Conservation (phyloP, 1,140 invertebrate genomes). For the Drosophila nikananu region DNA sequence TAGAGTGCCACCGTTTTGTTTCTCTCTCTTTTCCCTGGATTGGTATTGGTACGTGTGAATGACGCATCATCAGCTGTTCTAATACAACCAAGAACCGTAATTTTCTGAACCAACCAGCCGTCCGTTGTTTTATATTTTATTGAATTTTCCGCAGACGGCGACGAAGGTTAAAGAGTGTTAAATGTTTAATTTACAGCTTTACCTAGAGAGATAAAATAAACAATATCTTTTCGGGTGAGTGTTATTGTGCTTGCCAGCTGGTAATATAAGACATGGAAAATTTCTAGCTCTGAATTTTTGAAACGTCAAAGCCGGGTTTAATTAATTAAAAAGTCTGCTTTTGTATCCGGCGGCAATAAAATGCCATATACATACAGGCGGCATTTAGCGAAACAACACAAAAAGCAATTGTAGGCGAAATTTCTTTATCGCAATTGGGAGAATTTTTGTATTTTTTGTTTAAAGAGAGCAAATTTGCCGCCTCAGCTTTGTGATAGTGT, state of each 20-base stretch:
- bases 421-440: constrained; percentile 37
- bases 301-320: constrained; percentile 18
- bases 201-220: not conserved
- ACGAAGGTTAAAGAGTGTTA: constrained; percentile 19
- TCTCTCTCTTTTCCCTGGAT: constrained; percentile 40
- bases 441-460: constrained; percentile 1
- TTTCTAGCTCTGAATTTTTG: not conserved
- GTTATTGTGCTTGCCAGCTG: constrained; percentile 16
- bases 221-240: constrained; percentile 12
- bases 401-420: constrained; percentile 55
- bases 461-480: constrained; percentile 33
- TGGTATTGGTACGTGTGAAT: constrained; percentile 57
- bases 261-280: constrained; percentile 4
- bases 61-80: constrained; percentile 80
- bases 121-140: constrained; percentile 78
- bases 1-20: not conserved
- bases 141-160: constrained; percentile 67
- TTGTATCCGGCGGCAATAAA: not conserved
- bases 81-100: constrained; percentile 54
- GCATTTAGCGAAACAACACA: constrained; percentile 30
- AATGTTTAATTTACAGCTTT: not conserved
- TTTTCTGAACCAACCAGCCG: constrained; percentile 54
- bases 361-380: constrained; percentile 37
- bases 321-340: constrained; percentile 19
- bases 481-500: constrained; percentile 16